These are phyloP conservation scores for Corvus moneduloides DNA, from an alignment of 2,113 vertebrate genomes.

Conservation along the genomic window DNA sequence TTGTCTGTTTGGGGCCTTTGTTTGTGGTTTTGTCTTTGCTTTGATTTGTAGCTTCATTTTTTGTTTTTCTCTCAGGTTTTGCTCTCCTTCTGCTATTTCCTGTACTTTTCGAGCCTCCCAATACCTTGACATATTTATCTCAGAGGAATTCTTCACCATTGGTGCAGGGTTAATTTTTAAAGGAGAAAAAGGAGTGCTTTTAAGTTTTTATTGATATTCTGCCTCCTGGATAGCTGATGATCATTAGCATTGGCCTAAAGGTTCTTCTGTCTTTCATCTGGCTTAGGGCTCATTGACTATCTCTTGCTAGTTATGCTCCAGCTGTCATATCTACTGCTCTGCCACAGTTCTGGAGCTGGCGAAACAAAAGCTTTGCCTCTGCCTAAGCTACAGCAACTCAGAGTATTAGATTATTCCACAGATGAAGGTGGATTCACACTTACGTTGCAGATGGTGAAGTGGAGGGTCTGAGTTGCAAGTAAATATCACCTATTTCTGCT, in stretches of 20 bases:
- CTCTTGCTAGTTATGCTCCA: not conserved
- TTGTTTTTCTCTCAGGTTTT: not conserved
- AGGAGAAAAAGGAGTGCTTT: not conserved
- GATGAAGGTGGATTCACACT: not conserved
- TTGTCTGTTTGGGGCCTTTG: not conserved
- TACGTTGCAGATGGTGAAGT: not conserved
- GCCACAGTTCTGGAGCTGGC: not conserved
- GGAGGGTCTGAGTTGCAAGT: not conserved
- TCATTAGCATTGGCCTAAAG: not conserved
- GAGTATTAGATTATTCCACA: not conserved
- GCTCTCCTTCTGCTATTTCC: not conserved
- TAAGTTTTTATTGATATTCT: slow-evolving; percentile 18
- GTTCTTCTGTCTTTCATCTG: not conserved
- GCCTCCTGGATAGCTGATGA: not conserved
- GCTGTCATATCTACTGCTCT: not conserved
- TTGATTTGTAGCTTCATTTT: not conserved
- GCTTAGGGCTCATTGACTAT: not conserved
- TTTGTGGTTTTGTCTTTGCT: not conserved
- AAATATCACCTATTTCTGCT: not conserved
- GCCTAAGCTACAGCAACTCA: not conserved
- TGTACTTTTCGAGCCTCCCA: not conserved
- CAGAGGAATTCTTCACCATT: not conserved
- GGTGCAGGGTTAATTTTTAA: not conserved
- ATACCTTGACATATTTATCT: not conserved
- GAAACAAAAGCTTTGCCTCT: not conserved